These are phyloP conservation scores for Aphis gossypii DNA, from an alignment of 1,140 invertebrate species.

Conservation along the genomic window DNA sequence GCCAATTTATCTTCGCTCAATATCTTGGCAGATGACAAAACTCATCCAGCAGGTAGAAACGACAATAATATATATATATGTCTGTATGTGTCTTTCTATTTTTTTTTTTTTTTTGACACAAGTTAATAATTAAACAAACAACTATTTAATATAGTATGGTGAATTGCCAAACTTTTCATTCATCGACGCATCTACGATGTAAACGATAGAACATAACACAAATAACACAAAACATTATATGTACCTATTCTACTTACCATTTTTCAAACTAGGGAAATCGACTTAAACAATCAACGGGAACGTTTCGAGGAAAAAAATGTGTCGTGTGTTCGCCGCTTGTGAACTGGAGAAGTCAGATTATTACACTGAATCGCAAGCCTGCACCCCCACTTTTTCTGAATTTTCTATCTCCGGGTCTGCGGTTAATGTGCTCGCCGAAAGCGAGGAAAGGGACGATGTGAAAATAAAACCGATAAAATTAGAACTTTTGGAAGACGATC, in stretches of 20 bases:
- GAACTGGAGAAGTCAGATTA: constrained; percentile 48
- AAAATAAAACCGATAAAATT: constrained; percentile 58
- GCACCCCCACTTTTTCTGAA: constrained; percentile 44
- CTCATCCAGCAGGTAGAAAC: constrained; percentile 20
- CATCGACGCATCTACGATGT: background rate
- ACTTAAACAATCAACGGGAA: constrained; percentile 10
- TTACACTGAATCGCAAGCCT: constrained; percentile 12
- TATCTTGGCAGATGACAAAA: background rate
- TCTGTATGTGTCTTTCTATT: background rate
- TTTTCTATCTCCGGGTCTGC: constrained; percentile 19
- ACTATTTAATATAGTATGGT: background rate
- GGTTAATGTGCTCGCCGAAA: background rate
- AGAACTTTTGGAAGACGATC: constrained; percentile 57
- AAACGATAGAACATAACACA: background rate
- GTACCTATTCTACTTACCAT: constrained; percentile 36
- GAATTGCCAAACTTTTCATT: constrained; percentile 33
- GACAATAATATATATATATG: background rate
- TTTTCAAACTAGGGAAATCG: background rate
- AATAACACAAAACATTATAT: background rate
- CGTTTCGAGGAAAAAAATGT: background rate
- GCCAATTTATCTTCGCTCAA: constrained; percentile 25
- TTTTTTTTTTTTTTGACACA: background rate
- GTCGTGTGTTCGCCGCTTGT: constrained; percentile 18
- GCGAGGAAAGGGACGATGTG: constrained; percentile 51
- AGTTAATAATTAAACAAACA: background rate